Evolutionary conservation across 2,888 invertebrate genomes (phyloP).

Genomic region (Pterostichus niger): DNA sequence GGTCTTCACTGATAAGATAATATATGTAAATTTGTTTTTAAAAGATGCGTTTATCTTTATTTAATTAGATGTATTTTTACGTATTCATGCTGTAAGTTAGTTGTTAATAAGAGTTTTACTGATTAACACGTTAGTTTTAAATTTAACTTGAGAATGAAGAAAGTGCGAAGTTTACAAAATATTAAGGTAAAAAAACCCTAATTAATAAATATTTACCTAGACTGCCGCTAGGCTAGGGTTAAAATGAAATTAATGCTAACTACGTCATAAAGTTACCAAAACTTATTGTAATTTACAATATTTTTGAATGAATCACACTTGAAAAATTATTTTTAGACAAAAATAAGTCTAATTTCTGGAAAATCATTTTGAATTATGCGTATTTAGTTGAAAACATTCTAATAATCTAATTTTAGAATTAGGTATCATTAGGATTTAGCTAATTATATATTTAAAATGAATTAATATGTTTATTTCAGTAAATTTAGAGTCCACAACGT

Average conservation of each 20-base stretch:
- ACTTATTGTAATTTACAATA: too few species aligned
- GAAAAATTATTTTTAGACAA: not conserved
- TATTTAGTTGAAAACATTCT: not conserved
- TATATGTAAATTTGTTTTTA: too few species aligned
- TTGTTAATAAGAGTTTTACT: too few species aligned
- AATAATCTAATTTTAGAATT: conserved; percentile 19
- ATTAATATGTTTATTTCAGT: not conserved
- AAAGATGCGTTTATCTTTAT: too few species aligned
- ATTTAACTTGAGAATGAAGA: not conserved
- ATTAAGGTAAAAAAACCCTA: not conserved
- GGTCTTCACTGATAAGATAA: too few species aligned
- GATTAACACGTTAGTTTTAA: not conserved
- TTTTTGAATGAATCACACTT: too few species aligned
- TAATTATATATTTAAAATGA: conserved; percentile 24
- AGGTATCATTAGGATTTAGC: conserved; percentile 2
- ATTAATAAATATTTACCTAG: too few species aligned
- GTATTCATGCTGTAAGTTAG: too few species aligned
- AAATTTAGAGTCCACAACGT: not conserved
- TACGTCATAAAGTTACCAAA: too few species aligned
- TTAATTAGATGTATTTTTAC: too few species aligned
- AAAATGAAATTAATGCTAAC: too few species aligned
- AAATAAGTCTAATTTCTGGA: not conserved
- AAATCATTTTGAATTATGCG: not conserved
- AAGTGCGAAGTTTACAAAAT: conserved; percentile 7
- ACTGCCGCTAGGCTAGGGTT: too few species aligned